These are phyloP conservation scores for Drosophila takahashii DNA, from an alignment of 1,140 invertebrate species.

Conservation along the genomic window DNA sequence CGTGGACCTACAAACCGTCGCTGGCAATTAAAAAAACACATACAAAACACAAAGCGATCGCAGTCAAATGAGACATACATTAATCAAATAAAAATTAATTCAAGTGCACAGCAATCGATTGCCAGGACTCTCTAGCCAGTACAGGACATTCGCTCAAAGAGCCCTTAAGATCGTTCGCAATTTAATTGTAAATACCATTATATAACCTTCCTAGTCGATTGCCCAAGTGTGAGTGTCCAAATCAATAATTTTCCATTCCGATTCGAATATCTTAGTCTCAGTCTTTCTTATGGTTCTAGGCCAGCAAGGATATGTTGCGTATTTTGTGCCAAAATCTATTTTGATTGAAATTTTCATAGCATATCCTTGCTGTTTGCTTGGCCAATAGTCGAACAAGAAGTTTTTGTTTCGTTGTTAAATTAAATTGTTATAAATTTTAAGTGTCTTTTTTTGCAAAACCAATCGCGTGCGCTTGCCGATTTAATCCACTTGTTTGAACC, in stretches of 20 bases:
- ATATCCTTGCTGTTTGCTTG: constrained; percentile 62
- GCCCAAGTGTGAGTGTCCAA: constrained; percentile 48
- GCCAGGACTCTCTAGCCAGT: constrained; percentile 35
- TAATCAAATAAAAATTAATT: constrained; percentile 37
- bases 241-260: constrained; percentile 18
- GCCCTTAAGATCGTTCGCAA: neutral
- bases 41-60: constrained; percentile 46
- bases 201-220: constrained; percentile 44
- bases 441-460: constrained; percentile 82
- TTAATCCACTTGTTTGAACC: constrained; percentile 9
- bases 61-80: constrained; percentile 53
- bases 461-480: constrained; percentile 13
- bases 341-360: neutral
- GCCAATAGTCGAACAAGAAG: constrained; percentile 19
- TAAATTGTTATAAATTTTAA: constrained; percentile 84
- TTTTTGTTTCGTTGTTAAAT: constrained; percentile 65
- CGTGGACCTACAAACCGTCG: constrained; percentile 77
- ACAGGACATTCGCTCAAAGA: constrained; percentile 36
- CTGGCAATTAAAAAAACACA: constrained; percentile 56
- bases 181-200: constrained; percentile 36
- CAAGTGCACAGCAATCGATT: constrained; percentile 45
- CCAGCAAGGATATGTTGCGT: constrained; percentile 51
- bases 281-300: constrained; percentile 1
- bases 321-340: neutral
- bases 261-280: constrained; percentile 31